phyloP scores from a whole-genome alignment of 2,113 vertebrate species.

The Larimichthys crocea region DNA sequence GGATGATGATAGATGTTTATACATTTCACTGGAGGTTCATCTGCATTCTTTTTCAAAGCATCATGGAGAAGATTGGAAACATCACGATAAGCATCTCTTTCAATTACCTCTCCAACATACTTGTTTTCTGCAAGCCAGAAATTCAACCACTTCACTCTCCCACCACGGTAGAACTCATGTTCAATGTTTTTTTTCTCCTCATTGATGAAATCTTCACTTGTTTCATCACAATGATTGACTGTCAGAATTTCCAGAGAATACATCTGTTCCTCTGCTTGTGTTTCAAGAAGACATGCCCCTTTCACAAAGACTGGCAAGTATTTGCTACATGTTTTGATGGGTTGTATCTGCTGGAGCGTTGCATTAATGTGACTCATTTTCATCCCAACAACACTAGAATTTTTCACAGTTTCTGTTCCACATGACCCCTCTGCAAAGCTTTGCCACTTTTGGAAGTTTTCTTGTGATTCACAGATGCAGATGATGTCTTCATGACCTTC shows the following conservation, averaged over 20 bases:
- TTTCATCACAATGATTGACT: slow-evolving; percentile 83
- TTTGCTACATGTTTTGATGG: slow-evolving; percentile 66
- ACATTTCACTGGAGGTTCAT: slow-evolving; percentile 73
- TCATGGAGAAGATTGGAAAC: slow-evolving; percentile 73
- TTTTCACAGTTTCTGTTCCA: slow-evolving; percentile 73
- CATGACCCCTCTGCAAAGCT: slow-evolving; percentile 81
- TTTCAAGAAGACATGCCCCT: slow-evolving; percentile 80
- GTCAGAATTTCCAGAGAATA: slow-evolving; percentile 86
- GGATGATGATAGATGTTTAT: slow-evolving; percentile 90
- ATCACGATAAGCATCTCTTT: slow-evolving; percentile 82
- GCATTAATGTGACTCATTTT: slow-evolving; percentile 86
- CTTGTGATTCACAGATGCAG: slow-evolving; percentile 84
- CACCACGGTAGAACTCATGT: slow-evolving; percentile 84
- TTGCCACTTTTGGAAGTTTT: slow-evolving; percentile 83
- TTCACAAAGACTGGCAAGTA: slow-evolving; percentile 79
- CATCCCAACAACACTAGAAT: slow-evolving; percentile 85
- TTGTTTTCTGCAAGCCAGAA: slow-evolving; percentile 87
- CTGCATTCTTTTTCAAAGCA: slow-evolving; percentile 40
- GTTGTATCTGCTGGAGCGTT: slow-evolving; percentile 81
- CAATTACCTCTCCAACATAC: slow-evolving; percentile 82
- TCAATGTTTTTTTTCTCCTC: slow-evolving; percentile 80
- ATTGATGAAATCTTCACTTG: slow-evolving; percentile 59
- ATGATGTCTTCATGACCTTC: slow-evolving; percentile 84
- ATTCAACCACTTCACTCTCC: slow-evolving; percentile 86
- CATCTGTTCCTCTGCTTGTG: slow-evolving; percentile 81